Conservation (phyloP, 2,797 vertebrate species). For the Chiloscyllium punctatum region DNA sequence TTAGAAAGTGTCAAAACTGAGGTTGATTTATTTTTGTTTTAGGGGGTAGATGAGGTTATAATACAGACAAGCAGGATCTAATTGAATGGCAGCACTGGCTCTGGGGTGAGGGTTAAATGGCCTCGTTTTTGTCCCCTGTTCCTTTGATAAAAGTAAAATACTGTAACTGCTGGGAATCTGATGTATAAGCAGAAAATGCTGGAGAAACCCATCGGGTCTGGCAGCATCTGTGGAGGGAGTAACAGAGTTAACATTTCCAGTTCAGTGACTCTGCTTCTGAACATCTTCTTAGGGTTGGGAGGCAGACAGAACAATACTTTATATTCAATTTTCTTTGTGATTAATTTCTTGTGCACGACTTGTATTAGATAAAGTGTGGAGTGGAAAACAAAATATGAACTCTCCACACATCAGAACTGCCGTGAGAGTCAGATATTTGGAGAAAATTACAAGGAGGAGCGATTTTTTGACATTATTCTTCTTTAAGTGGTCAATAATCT, state of each 20-base stretch:
- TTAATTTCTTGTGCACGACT: not conserved
- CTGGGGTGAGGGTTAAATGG: not conserved
- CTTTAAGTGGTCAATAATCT: slow-evolving; percentile 67
- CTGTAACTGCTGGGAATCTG: too few relatives aligned
- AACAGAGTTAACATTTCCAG: too few relatives aligned
- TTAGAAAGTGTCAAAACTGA: not conserved
- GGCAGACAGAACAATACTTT: too few relatives aligned
- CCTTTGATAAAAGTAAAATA: too few relatives aligned
- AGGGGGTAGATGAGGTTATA: not conserved
- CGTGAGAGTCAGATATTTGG: slow-evolving; percentile 42
- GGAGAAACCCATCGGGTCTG: too few relatives aligned
- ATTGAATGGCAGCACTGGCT: not conserved
- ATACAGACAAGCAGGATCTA: not conserved
- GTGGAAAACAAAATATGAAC: not conserved
- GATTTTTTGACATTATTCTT: slow-evolving; percentile 61
- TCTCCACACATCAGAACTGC: not conserved
- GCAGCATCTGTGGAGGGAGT: too few relatives aligned
- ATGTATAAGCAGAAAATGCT: too few relatives aligned
- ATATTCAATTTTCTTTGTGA: not conserved
- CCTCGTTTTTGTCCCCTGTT: not conserved
- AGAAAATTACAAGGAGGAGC: slow-evolving; percentile 63
- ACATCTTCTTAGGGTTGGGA: too few relatives aligned
- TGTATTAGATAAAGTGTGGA: not conserved
- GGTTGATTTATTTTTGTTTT: not conserved
- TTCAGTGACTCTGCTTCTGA: too few relatives aligned